Base-by-base conservation (phyloP, 2,797 vertebrate genomes). In the Denticeps clupeoides region DNA sequence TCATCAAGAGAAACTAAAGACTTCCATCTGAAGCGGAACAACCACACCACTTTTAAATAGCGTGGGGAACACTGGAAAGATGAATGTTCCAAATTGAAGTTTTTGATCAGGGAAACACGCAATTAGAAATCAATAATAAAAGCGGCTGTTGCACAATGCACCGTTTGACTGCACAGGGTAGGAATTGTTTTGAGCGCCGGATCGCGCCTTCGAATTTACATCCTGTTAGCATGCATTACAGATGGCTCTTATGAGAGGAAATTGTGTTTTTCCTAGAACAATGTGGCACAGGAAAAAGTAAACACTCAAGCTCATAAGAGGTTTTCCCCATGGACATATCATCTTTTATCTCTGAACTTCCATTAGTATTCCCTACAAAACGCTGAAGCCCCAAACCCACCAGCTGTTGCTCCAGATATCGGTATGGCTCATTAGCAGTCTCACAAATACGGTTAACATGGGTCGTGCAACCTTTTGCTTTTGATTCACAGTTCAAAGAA, bases 401-500 rank as follows among this genome's bases (percentile, higher is more conserved):
- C 21, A 28, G 21, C 21, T 27, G 15, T 51, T 29, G 27, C 25
- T 45, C 11, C 16, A n/a, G 4, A 16, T 47, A 38, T 21, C 21
- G 45, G 29, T 42, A 26, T 1, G 9, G 40, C 29, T 44, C 45
- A 38, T 41, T 51, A 48, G 19, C 15, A 37, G 37, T 37, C 23
- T 45, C 33, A 40, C 42, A 45, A 33, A 45, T 27, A 33, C 19
- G 18, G 15, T 18, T 13, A 40, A 31, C 29, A 51, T 23, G 31
- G 24, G 12, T 40, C 51, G 47, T 16, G 29, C 4, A 48, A 35
- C 22, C 32, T 35, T 10, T 27, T 26, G 11, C 8, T 40, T 38
- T 54, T 43, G 41, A 41, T 37, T 13, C 16, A 10, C 13, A 41
- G 13, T 33, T 63, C 49, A 53, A 47, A 45, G 42, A 11, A 41